phyloP scores from a whole-genome alignment of 2,113 vertebrate genomes.

The Thermophis baileyi region DNA sequence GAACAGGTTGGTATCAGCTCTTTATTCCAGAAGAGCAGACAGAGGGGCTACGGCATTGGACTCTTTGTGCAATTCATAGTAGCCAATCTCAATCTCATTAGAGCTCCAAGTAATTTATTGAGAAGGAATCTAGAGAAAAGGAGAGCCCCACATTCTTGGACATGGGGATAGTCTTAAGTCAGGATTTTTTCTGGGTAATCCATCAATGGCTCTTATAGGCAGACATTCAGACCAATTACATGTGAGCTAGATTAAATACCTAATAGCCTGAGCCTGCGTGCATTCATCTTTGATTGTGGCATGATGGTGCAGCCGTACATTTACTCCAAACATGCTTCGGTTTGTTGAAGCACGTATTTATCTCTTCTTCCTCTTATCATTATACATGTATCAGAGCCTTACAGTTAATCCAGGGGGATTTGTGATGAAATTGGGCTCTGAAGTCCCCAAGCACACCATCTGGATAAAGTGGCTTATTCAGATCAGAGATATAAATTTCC shows the following conservation, averaged over 20 bases:
- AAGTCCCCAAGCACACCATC: neutral
- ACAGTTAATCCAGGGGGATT: neutral
- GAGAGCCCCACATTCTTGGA: neutral
- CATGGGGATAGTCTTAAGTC: neutral
- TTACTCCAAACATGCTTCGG: neutral
- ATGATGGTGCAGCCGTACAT: neutral
- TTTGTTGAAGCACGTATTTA: neutral
- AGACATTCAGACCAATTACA: neutral
- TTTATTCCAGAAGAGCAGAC: neutral
- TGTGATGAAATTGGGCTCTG: neutral
- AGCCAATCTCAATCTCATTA: neutral
- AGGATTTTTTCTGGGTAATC: neutral
- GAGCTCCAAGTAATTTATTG: neutral
- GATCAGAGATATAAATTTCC: constrained; percentile 4
- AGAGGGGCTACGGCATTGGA: neutral
- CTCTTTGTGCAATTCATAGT: neutral
- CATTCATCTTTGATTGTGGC: neutral
- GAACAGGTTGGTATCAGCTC: neutral
- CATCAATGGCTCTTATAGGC: neutral
- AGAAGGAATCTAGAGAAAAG: neutral
- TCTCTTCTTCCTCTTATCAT: neutral
- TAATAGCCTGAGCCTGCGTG: neutral
- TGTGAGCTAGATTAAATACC: neutral
- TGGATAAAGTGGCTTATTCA: neutral
- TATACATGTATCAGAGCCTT: neutral